These are phyloP conservation scores for Mallateleia sp. DNA, from an alignment of 2,888 invertebrate genomes.

Conservation along the genomic window DNA sequence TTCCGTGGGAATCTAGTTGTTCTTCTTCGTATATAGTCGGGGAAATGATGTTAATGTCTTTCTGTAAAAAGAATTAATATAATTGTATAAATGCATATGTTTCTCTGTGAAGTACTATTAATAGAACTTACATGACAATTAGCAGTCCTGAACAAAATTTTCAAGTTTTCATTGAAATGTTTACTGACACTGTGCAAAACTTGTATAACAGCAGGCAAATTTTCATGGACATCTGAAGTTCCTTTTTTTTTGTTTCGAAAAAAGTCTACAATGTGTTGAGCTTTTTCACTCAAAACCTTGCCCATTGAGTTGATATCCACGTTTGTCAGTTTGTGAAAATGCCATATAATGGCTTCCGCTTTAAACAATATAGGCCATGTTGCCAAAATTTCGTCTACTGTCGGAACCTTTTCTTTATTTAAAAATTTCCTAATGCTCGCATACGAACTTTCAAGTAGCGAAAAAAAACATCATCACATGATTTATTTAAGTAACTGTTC, in stretches of 20 bases:
- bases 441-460: background rate
- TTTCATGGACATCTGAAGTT: constrained; percentile 17
- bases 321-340: constrained; percentile 41
- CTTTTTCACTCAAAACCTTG: constrained; percentile 31
- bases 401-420: constrained; percentile 18
- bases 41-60: constrained; percentile 26
- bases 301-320: constrained; percentile 36
- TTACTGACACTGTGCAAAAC: constrained; percentile 17
- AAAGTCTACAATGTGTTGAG: constrained; percentile 18
- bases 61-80: constrained; percentile 15
- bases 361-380: constrained; percentile 41
- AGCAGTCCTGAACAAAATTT: constrained; percentile 20
- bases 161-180: constrained; percentile 25
- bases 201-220: constrained; percentile 3
- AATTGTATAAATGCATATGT: constrained; percentile 14
- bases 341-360: constrained; percentile 41
- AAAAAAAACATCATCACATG: constrained; percentile 18
- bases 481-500: constrained; percentile 21
- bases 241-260: constrained; percentile 30
- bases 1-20: too few species aligned
- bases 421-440: constrained; percentile 21
- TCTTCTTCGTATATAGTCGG: too few species aligned
- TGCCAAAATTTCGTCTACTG: constrained; percentile 14
- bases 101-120: constrained; percentile 1
- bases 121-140: constrained; percentile 24